phyloP scores from a whole-genome alignment of 2,888 invertebrate species.

The Pristionchus maxplancki region DNA sequence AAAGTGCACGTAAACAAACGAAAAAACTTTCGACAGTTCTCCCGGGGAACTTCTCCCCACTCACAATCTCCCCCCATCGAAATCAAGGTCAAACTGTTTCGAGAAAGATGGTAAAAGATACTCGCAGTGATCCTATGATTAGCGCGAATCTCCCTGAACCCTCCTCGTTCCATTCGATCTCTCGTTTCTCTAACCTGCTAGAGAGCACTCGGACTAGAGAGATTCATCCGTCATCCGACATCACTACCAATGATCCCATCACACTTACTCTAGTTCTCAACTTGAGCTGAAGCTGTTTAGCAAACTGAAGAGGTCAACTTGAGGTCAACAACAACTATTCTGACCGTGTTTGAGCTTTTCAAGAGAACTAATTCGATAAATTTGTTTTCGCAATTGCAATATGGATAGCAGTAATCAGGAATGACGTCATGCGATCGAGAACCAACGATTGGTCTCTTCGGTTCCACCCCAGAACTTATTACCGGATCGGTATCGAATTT shows the following conservation, averaged over 20 bases:
- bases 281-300: no score
- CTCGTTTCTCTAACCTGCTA: no score
- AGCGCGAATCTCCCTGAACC: neutral
- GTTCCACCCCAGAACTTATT: neutral
- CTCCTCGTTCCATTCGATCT: neutral
- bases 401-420: neutral
- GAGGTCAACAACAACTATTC: neutral
- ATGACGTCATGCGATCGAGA: neutral
- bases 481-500: neutral
- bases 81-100: conserved; percentile 11
- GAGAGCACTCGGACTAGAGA: no score
- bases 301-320: neutral
- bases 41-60: no score
- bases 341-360: no score
- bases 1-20: neutral
- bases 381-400: neutral
- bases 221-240: no score
- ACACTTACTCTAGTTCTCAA: no score
- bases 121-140: neutral
- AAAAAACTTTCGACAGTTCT: neutral
- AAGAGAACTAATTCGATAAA: no score
- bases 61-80: neutral
- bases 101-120: neutral
- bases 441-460: neutral
- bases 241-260: no score